Evolutionary conservation across 2,113 vertebrate species (phyloP).

Genomic region (Engystomops pustulosus): DNA sequence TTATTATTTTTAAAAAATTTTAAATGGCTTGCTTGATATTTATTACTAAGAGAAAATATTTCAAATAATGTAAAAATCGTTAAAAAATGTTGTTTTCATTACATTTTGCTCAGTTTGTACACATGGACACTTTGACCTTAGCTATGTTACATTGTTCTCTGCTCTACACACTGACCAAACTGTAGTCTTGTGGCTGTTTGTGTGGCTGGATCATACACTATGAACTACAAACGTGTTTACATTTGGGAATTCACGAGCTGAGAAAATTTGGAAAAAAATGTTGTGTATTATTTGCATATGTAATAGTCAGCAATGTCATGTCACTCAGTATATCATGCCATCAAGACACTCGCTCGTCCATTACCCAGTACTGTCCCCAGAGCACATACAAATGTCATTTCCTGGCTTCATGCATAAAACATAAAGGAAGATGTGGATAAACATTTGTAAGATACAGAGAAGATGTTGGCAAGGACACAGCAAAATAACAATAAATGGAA

Average conservation of each 20-base stretch:
- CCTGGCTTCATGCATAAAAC: constrained; percentile 60
- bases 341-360: constrained; percentile 49
- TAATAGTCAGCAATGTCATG: constrained; percentile 48
- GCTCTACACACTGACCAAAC: background rate
- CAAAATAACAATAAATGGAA: constrained; percentile 39
- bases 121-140: background rate
- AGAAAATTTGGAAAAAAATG: constrained; percentile 38
- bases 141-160: background rate
- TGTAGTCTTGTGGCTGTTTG: background rate
- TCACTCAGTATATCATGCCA: constrained; percentile 56
- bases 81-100: background rate
- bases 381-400: constrained; percentile 61
- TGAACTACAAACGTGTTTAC: constrained; percentile 40
- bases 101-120: too few relatives aligned
- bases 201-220: constrained; percentile 3
- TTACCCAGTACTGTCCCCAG: constrained; percentile 49
- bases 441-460: constrained; percentile 54
- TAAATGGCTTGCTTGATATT: too few relatives aligned
- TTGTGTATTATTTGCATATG: constrained; percentile 52
- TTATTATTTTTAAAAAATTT: too few relatives aligned
- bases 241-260: constrained; percentile 10
- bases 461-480: constrained; percentile 45
- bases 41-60: too few relatives aligned
- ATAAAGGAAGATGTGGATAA: constrained; percentile 52
- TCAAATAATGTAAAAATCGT: background rate